Evolutionary conservation across 2,888 invertebrate genomes (phyloP).

Genomic region (Lasioglossum oenotherae): DNA sequence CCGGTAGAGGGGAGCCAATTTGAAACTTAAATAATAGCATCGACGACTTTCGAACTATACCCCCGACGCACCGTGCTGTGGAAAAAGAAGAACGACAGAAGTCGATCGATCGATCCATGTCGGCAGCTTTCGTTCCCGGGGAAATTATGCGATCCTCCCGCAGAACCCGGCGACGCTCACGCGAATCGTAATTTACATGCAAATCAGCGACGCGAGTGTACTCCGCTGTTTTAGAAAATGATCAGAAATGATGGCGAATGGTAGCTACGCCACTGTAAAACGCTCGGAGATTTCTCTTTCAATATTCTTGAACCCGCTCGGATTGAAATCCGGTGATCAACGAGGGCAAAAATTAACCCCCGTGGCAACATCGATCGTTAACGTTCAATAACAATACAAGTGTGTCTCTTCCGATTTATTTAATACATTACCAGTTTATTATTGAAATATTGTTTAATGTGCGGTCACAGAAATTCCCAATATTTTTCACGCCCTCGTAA

Average conservation of each 20-base stretch:
- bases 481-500: neutral
- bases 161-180: constrained; percentile 1
- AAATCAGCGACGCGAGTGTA: constrained; percentile 7
- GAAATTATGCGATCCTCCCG: constrained; percentile 28
- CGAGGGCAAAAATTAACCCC: neutral
- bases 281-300: neutral
- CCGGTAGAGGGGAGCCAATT: constrained; percentile 16
- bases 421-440: neutral
- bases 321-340: neutral
- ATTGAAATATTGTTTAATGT: neutral
- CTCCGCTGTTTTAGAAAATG: neutral
- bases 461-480: neutral
- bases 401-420: neutral
- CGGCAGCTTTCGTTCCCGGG: constrained; percentile 13
- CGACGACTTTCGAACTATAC: constrained; percentile 41
- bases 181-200: constrained; percentile 26
- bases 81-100: neutral
- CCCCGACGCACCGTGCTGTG: neutral
- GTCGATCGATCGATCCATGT: constrained; percentile 20
- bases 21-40: constrained; percentile 60
- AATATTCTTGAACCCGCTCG: neutral
- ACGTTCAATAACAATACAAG: neutral
- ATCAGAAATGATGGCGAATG: neutral
- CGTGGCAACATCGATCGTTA: neutral
- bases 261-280: neutral